Evolutionary conservation across 2,888 invertebrate species (phyloP).

Genomic region (Fragum sueziense): DNA sequence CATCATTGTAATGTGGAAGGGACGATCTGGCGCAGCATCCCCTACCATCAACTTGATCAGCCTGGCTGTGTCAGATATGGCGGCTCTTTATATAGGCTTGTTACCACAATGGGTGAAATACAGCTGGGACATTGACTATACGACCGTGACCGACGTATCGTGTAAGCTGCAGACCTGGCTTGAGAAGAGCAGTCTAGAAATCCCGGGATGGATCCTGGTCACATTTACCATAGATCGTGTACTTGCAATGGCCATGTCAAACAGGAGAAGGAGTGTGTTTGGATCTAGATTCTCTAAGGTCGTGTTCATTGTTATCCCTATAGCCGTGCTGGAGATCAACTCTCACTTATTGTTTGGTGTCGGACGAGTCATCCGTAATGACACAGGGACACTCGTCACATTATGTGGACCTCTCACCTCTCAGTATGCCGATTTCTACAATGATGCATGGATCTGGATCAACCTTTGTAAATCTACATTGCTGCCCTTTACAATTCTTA

Average conservation of each 20-base stretch:
- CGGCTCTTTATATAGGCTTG: conserved; percentile 67
- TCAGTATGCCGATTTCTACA: background rate
- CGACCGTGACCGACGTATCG: conserved; percentile 31
- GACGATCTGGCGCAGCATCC: conserved; percentile 57
- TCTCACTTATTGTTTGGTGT: too few relatives aligned
- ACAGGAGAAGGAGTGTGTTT: too few relatives aligned
- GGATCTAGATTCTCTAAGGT: too few relatives aligned
- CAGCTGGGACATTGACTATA: conserved; percentile 57
- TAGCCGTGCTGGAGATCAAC: too few relatives aligned
- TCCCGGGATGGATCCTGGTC: conserved; percentile 72
- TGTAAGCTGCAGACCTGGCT: conserved; percentile 69
- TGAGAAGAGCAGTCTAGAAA: conserved; percentile 68
- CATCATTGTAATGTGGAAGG: conserved; percentile 60
- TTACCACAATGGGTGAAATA: conserved; percentile 63
- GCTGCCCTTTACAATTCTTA: background rate
- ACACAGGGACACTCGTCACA: too few relatives aligned
- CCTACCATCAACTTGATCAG: conserved; percentile 67
- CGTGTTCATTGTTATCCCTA: too few relatives aligned
- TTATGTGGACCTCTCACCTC: too few relatives aligned
- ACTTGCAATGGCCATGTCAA: too few relatives aligned
- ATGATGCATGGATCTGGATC: background rate
- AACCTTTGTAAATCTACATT: background rate
- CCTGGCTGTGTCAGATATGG: conserved; percentile 63
- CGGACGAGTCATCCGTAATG: too few relatives aligned
- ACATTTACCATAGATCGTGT: conserved; percentile 72